Evolutionary conservation across 2,888 invertebrate genomes (phyloP).

Genomic region (Andrena bicolor): DNA sequence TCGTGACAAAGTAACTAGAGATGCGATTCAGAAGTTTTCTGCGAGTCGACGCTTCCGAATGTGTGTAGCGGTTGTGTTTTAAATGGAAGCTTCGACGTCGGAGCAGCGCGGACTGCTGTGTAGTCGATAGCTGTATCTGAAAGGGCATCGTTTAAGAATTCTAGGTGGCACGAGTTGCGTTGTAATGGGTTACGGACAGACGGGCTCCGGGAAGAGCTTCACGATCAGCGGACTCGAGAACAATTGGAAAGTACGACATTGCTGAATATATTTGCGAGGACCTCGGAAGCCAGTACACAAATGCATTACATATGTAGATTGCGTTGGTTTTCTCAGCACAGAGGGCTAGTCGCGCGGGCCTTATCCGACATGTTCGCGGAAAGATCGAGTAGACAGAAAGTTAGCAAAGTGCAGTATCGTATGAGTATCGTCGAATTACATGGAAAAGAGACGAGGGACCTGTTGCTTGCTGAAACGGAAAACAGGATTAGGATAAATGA

Average conservation of each 20-base stretch:
- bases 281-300: not conserved
- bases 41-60: not conserved
- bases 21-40: not conserved
- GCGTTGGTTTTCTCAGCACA: conserved; percentile 81
- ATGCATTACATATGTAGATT: not conserved
- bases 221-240: conserved; percentile 69
- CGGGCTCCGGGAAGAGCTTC: conserved; percentile 81
- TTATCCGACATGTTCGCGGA: conserved; percentile 80
- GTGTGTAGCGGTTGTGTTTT: not conserved
- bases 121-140: not conserved
- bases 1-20: conserved; percentile 80
- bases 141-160: conserved; percentile 72
- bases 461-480: conserved; percentile 76
- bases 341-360: conserved; percentile 84
- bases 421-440: conserved; percentile 84
- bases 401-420: conserved; percentile 79
- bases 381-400: conserved; percentile 73
- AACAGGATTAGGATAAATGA: conserved; percentile 62
- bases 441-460: conserved; percentile 80
- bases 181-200: conserved; percentile 84
- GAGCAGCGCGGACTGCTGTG: too few relatives aligned
- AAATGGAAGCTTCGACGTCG: not conserved
- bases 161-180: conserved; percentile 80
- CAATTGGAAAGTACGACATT: conserved; percentile 71
- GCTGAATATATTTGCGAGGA: not conserved